Percentiles rank a stretch among this genome's conserved stretches.
phyloP scores from a whole-genome alignment of 2,797 vertebrate species.

The Thaleichthys pacificus region DNA sequence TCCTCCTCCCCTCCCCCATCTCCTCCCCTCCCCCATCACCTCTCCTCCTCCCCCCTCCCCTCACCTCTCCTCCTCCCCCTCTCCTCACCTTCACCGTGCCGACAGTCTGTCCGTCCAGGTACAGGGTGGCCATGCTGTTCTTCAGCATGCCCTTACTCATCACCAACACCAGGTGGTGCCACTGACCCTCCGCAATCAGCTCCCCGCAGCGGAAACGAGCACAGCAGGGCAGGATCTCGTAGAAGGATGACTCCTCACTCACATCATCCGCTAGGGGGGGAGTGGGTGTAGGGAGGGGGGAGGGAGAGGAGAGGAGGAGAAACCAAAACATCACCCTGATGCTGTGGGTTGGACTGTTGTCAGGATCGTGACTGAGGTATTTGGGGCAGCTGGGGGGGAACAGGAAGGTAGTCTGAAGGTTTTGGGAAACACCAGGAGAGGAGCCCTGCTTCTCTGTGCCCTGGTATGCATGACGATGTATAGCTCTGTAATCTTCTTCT shows the following conservation, averaged over 20 bases:
- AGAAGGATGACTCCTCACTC: constrained; percentile 94
- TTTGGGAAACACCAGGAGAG: not conserved
- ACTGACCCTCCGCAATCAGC: constrained; percentile 93
- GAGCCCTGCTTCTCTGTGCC: not conserved
- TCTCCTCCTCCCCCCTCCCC: too few relatives aligned
- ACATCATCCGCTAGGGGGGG: constrained; percentile 85
- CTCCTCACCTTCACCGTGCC: constrained; percentile 91
- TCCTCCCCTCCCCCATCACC: too few relatives aligned
- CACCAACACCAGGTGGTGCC: constrained; percentile 96
- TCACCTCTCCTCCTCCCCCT: not conserved
- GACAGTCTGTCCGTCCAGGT: constrained; percentile 91
- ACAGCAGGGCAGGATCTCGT: constrained; percentile 96
- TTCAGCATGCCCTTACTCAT: constrained; percentile 99
- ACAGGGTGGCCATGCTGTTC: constrained; percentile 94
- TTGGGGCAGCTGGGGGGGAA: too few relatives aligned
- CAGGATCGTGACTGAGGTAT: too few relatives aligned
- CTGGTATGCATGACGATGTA: not conserved
- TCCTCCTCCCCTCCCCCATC: too few relatives aligned
- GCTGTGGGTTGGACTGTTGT: not conserved
- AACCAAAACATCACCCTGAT: not conserved
- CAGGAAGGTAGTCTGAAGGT: not conserved
- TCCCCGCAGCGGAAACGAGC: constrained; percentile 94
- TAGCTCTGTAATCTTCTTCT: not conserved
- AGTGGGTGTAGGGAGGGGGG: not conserved
- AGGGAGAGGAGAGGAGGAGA: constrained; percentile 15